Evolutionary conservation across 2,888 invertebrate species (phyloP).

Genomic region (Prosapia bicincta): DNA sequence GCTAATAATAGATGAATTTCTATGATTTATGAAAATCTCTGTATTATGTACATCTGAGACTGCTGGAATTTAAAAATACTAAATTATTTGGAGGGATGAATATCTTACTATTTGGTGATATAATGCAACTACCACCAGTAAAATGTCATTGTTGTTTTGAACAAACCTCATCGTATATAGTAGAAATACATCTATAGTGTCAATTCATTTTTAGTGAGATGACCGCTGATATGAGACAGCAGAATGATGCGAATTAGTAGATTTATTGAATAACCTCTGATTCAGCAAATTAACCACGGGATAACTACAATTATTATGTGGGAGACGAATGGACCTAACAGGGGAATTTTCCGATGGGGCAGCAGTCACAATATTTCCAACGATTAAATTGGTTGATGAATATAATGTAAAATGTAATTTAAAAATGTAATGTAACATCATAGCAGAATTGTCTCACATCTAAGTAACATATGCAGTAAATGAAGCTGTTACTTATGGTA

Average conservation of each 20-base stretch:
- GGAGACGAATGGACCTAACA: background rate
- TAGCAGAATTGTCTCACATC: no score
- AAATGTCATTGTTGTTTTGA: constrained; percentile 18
- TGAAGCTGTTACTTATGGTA: background rate
- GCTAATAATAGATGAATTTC: constrained; percentile 41
- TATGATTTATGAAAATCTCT: constrained; percentile 37
- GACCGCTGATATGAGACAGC: constrained; percentile 30
- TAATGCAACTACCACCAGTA: constrained; percentile 41
- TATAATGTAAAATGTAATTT: background rate
- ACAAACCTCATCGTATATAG: background rate
- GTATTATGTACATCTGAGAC: constrained; percentile 28
- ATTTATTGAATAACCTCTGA: constrained; percentile 35
- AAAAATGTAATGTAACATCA: background rate
- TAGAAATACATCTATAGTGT: constrained; percentile 32
- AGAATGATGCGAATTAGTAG: constrained; percentile 20
- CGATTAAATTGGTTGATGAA: no score
- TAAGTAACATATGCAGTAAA: background rate
- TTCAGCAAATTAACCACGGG: constrained; percentile 29
- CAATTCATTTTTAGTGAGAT: constrained; percentile 31
- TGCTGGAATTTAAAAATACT: constrained; percentile 34
- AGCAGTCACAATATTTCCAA: background rate
- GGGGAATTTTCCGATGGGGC: constrained; percentile 5
- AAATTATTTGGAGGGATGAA: constrained; percentile 36
- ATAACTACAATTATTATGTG: background rate
- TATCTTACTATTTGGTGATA: constrained; percentile 37